These are phyloP conservation scores for Nymphalis polychloros DNA, from an alignment of 2,888 invertebrate genomes.

Conservation along the genomic window DNA sequence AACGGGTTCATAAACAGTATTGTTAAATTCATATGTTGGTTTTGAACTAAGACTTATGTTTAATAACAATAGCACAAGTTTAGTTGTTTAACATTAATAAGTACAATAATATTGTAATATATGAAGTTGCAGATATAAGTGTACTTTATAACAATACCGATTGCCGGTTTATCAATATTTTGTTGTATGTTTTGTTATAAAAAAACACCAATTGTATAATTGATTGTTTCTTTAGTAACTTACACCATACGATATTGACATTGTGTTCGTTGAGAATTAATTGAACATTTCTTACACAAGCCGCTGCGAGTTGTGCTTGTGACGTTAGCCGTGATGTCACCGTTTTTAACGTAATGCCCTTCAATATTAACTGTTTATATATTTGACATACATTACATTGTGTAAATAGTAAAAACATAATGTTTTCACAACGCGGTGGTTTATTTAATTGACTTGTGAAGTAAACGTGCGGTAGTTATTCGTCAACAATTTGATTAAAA, in stretches of 20 bases:
- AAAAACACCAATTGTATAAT: neutral
- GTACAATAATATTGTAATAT: too few relatives aligned
- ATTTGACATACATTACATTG: slow-evolving; percentile 22
- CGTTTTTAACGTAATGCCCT: slow-evolving; percentile 19
- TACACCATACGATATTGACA: slow-evolving; percentile 46
- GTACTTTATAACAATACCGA: too few relatives aligned
- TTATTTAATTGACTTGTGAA: too few relatives aligned
- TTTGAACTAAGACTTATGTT: too few relatives aligned
- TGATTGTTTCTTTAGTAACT: slow-evolving; percentile 21
- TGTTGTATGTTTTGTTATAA: neutral
- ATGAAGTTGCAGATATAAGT: too few relatives aligned
- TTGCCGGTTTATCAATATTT: neutral
- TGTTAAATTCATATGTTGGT: too few relatives aligned
- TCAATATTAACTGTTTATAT: slow-evolving; percentile 15
- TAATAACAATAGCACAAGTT: too few relatives aligned
- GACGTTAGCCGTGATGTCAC: slow-evolving; percentile 37
- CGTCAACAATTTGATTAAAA: too few relatives aligned
- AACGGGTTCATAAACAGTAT: neutral
- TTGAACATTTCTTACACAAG: slow-evolving; percentile 42
- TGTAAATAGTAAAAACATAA: slow-evolving; percentile 12
- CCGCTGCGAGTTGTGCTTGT: slow-evolving; percentile 27
- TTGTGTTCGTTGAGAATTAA: slow-evolving; percentile 46
- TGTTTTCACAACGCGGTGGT: too few relatives aligned
- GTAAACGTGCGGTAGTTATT: too few relatives aligned
- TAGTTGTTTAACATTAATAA: too few relatives aligned